A percentile compares a stretch with the other conserved stretches of the same genome.
phyloP scores from a whole-genome alignment of 37 sponge, comb jelly and placozoan species.

The Ephydatia muelleri region DNA sequence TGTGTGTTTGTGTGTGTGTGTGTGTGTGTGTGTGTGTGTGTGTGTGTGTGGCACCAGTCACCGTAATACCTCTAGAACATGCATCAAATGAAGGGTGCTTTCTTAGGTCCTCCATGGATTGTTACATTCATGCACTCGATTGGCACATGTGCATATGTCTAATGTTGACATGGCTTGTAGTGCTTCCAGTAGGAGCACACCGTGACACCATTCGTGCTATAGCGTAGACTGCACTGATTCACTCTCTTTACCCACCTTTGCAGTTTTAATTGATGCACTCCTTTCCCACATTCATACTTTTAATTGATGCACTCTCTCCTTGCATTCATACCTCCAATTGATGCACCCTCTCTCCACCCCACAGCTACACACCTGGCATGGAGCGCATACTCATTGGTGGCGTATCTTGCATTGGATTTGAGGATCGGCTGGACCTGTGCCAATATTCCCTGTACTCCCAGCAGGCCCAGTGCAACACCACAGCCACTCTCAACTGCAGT shows the following conservation, averaged over 20 bases:
- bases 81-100: not conserved
- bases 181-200: too few relatives aligned
- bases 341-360: not conserved
- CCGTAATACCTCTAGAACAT: not conserved
- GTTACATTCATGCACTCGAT: too few relatives aligned
- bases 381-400: not conserved
- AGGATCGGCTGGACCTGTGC: slow-evolving; percentile 10
- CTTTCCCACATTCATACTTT: too few relatives aligned
- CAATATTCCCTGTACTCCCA: not conserved
- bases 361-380: not conserved
- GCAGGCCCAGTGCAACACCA: not conserved
- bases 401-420: slow-evolving; percentile 34
- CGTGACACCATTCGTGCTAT: too few relatives aligned
- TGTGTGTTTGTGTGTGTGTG: not conserved
- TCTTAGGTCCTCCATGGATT: too few relatives aligned
- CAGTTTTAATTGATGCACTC: too few relatives aligned
- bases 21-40: not conserved
- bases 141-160: too few relatives aligned
- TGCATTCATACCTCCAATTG: too few relatives aligned
- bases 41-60: not conserved
- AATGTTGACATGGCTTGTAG: too few relatives aligned
- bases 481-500: not conserved
- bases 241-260: too few relatives aligned
- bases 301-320: too few relatives aligned
- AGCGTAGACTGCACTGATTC: too few relatives aligned